Evolutionary conservation across 2,888 invertebrate genomes (phyloP).

Genomic region (Drymonia ruficornis): DNA sequence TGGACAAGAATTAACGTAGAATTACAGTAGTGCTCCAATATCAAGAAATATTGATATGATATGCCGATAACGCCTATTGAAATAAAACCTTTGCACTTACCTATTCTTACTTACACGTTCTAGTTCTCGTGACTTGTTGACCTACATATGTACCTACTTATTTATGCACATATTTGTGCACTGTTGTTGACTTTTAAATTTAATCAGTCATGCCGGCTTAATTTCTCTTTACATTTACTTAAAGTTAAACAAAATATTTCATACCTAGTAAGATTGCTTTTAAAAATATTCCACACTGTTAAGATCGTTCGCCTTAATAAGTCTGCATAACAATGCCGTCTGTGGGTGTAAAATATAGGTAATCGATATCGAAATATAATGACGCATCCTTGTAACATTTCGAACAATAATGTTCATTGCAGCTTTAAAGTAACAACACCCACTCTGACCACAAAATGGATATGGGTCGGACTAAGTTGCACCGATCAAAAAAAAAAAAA

Average conservation of each 20-base stretch:
- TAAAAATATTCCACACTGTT: not conserved
- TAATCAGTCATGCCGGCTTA: not conserved
- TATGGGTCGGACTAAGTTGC: conserved; percentile 29
- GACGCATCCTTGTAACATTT: conserved; percentile 15
- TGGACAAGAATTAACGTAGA: no score
- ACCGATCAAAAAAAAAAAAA: conserved; percentile 33
- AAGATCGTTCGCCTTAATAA: not conserved
- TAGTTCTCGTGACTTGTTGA: no score
- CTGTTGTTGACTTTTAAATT: not conserved
- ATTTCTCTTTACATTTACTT: not conserved
- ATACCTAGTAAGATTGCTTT: not conserved
- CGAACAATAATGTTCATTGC: conserved; percentile 2
- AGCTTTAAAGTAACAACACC: not conserved
- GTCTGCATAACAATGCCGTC: not conserved
- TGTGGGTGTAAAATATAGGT: not conserved
- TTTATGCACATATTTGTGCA: not conserved
- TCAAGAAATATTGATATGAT: no score
- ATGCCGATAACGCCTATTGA: no score
- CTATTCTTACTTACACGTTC: no score
- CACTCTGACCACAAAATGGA: not conserved
- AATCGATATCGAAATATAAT: not conserved
- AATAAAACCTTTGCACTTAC: no score
- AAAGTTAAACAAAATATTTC: not conserved
- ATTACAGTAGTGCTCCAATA: no score
- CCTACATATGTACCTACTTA: no score